Evolutionary conservation across 1,140 invertebrate species (phyloP), one percentile per base, ranked within the genome.

Genomic region (Saccostrea glomerata): DNA sequence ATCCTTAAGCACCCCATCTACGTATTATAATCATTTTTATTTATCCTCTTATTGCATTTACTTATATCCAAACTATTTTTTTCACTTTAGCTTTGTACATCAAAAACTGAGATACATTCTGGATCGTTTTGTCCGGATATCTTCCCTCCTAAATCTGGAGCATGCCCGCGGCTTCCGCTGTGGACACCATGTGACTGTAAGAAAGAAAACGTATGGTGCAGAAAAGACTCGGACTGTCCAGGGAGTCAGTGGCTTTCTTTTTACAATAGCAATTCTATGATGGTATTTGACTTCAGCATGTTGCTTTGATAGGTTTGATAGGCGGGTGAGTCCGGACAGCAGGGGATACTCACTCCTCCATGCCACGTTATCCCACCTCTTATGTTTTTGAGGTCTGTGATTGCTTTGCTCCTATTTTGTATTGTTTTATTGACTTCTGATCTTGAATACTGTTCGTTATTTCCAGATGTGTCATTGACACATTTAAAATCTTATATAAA

Each of bases 151-250:
- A 66, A 66, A 66, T 66, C 60, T 20, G 60, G 60, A 66, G 60
- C 17, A 20, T 66, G 60, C 20, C 60, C 60, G 7, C 2, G 17
- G 20, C 60, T 66, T 66, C 17, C 60, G 13, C 5, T 66, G 7
- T 66, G 60, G 60, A 66, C 60, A 23, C 11, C 60, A 66, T 66
- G 60, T 66, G 60, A 66, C 60, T 66, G 60, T 66, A 20, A 66
- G 6, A 7, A 20, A 7, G 60, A 23, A 66, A 66, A 66, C 60
- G 17, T 66, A 20, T 66, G 60, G 60, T 66, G 60, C 60, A 20
- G 20, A 20, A 66, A 66, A 66, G 60, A 66, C 20, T 20, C 23
- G 17, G 60, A 66, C 20, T 66, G 60, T 17, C 60, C 60, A 20
- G 60, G 15, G 20, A 66, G 60, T 66, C 15, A 66, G 60, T n/a